Evolutionary conservation across 2,113 vertebrate species (phyloP).

Genomic region (pig (Sus scrofa)): DNA sequence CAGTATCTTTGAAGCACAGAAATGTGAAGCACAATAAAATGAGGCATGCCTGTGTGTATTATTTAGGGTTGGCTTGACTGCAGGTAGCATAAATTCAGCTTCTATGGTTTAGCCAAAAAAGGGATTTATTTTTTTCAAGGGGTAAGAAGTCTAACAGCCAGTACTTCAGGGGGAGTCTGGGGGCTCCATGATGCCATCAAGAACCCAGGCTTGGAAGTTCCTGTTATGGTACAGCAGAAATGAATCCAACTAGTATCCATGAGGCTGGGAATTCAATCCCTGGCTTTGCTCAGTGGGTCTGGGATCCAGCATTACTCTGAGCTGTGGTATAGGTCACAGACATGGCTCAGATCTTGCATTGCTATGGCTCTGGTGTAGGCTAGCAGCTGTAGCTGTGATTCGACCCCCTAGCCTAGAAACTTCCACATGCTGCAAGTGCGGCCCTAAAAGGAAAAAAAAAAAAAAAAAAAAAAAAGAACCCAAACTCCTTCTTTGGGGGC

Average conservation of each 20-base stretch:
- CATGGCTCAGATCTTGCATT: too few relatives aligned
- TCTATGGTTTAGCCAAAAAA: background rate
- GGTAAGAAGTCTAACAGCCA: background rate
- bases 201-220: background rate
- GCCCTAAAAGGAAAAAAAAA: too few relatives aligned
- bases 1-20: background rate
- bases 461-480: background rate
- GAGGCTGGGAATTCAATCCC: too few relatives aligned
- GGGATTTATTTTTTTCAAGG: background rate
- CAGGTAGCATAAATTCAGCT: background rate
- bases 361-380: too few relatives aligned
- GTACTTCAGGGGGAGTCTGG: background rate
- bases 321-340: too few relatives aligned
- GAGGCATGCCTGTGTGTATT: background rate
- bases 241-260: too few relatives aligned
- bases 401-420: too few relatives aligned
- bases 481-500: background rate
- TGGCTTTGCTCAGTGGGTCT: too few relatives aligned
- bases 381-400: too few relatives aligned
- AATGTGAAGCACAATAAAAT: background rate
- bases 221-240: too few relatives aligned
- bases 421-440: too few relatives aligned
- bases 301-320: too few relatives aligned
- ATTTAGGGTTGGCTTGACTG: constrained; percentile 1
- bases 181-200: background rate